Conservation (phyloP, 2,888 invertebrate genomes). For the Eilema depressum region DNA sequence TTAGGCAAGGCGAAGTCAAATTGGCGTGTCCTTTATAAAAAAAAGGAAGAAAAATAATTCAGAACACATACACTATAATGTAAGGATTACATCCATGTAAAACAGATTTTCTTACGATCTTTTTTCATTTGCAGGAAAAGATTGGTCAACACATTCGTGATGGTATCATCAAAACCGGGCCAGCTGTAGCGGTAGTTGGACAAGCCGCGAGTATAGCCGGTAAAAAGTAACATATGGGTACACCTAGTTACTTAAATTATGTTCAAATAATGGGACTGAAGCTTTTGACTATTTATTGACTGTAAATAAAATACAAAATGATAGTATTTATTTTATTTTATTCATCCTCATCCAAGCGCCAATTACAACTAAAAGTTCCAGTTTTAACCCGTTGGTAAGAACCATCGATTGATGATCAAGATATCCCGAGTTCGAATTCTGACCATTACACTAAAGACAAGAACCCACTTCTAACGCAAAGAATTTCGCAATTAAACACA, state of each 20-base stretch:
- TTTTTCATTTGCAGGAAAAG: constrained; percentile 49
- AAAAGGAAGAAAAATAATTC: background rate
- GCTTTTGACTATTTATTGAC: background rate
- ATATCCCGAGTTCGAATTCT: too few species aligned
- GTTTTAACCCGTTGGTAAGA: too few species aligned
- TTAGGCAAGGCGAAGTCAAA: too few species aligned
- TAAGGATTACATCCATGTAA: background rate
- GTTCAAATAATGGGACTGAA: background rate
- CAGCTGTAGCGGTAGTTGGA: constrained; percentile 64
- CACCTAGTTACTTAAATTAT: background rate
- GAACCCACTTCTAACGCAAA: too few species aligned
- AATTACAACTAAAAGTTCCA: too few species aligned
- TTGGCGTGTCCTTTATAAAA: too few species aligned
- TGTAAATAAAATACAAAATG: background rate
- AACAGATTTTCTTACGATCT: background rate
- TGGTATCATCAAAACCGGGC: constrained; percentile 68
- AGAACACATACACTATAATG: background rate
- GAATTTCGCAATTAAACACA: too few species aligned
- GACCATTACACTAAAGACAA: too few species aligned
- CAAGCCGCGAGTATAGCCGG: constrained; percentile 30
- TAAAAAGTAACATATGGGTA: background rate
- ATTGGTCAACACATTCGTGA: constrained; percentile 64
- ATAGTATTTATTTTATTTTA: background rate
- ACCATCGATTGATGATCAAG: too few species aligned
- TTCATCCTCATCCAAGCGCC: too few species aligned